Percentiles rank a stretch among this genome's conserved stretches.
These are phyloP conservation scores for Lithophane socia DNA, from an alignment of 2,888 invertebrate genomes.

Conservation along the genomic window DNA sequence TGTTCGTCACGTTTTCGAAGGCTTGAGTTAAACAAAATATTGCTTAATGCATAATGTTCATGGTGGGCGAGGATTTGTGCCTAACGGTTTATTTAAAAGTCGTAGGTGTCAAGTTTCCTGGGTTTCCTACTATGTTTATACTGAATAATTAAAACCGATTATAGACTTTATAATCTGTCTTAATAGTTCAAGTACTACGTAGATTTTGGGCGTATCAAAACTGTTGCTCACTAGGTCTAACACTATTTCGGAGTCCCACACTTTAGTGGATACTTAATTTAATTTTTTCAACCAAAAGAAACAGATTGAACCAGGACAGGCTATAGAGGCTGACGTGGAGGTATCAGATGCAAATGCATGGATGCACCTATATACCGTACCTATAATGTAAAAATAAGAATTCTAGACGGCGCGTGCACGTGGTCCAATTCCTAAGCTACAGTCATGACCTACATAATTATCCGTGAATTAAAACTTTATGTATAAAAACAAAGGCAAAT, in stretches of 20 bases:
- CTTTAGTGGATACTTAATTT: neutral
- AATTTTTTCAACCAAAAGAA: too few species aligned
- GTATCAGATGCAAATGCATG: too few species aligned
- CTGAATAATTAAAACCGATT: slow-evolving; percentile 25
- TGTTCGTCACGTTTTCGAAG: slow-evolving; percentile 68
- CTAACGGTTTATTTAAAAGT: slow-evolving; percentile 38
- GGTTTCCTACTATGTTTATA: slow-evolving; percentile 25
- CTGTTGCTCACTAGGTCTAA: neutral
- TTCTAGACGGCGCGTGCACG: neutral
- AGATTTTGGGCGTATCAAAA: slow-evolving; percentile 1
- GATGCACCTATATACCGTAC: too few species aligned
- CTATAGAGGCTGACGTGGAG: too few species aligned
- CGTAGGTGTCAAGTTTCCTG: slow-evolving; percentile 54
- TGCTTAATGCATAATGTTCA: slow-evolving; percentile 67
- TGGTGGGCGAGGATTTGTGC: slow-evolving; percentile 42
- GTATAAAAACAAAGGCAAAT: slow-evolving; percentile 48
- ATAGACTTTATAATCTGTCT: slow-evolving; percentile 1
- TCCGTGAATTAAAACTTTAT: slow-evolving; percentile 25
- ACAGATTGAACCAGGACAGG: neutral
- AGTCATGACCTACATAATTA: slow-evolving; percentile 41
- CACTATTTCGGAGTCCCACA: neutral
- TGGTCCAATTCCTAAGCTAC: neutral
- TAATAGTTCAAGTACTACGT: neutral
- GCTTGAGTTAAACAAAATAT: slow-evolving; percentile 68
- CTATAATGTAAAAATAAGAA: neutral